Conservation (phyloP, 2,888 invertebrate genomes). For the Polyommatus icarus region DNA sequence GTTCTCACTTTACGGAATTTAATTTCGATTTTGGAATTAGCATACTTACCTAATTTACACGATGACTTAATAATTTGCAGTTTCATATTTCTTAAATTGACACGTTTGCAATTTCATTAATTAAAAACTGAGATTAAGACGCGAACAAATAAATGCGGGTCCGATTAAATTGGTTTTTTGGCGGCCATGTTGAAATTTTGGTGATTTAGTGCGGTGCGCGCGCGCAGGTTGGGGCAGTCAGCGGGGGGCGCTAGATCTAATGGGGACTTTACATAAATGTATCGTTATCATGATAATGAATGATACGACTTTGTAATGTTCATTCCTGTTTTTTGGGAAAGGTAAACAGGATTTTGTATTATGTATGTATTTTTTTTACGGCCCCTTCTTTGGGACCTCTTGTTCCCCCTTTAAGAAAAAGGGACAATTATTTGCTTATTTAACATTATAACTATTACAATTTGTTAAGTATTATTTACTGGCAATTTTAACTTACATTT, state of each 20-base stretch:
- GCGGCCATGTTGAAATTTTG: constrained; percentile 64
- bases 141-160: constrained; percentile 34
- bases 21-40: background rate
- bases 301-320: constrained; percentile 15
- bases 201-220: constrained; percentile 71
- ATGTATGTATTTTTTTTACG: too few relatives aligned
- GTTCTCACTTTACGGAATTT: background rate
- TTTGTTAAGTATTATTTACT: too few relatives aligned
- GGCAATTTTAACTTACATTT: too few relatives aligned
- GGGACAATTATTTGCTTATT: too few relatives aligned
- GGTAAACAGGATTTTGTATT: background rate
- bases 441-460: too few relatives aligned
- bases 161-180: constrained; percentile 66
- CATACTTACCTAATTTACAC: background rate
- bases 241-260: constrained; percentile 67
- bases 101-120: constrained; percentile 15
- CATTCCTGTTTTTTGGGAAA: background rate
- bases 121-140: constrained; percentile 19
- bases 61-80: background rate
- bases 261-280: constrained; percentile 46
- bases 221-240: constrained; percentile 58
- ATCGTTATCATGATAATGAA: constrained; percentile 35
- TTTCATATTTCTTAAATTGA: background rate
- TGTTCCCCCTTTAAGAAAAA: too few relatives aligned
- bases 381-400: too few relatives aligned